Base-by-base conservation (phyloP, 2,113 vertebrate species). In the Rhegmatorhina hoffmannsi region DNA sequence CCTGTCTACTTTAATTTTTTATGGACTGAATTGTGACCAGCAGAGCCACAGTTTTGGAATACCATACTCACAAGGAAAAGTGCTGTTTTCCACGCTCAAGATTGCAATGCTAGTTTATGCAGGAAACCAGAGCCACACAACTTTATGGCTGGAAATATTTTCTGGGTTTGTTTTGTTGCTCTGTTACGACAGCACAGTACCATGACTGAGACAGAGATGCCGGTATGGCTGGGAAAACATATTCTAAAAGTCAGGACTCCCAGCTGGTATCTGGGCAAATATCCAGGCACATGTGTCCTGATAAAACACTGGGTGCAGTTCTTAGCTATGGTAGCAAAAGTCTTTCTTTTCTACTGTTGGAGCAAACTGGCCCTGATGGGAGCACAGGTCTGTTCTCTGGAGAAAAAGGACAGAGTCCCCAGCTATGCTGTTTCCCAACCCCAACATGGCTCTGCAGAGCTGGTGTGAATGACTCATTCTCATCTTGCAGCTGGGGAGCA, bases 1-100 rank as follows among this genome's bases (percentile, higher is more conserved):
- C 56, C 20, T 17, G 18, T 38, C 63, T 72, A n/a, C 58, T 94
- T 92, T 84, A 81, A 64, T 58, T 93, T 84, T 52, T 60, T 80
- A 55, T 26, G 20, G 44, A 9, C 21, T 78, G 64, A 83, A 78
- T 14, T 63, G 44, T 36, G 38, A 60, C 73, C 60, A 84, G 63
- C 44, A 86, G 38, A 78, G 31, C 10, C 38, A 74, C 49, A 53
- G 13, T 74, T 88, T 60, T 56, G 53, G 55, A 83, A 9, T 15
- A 33, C 9, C 3, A 11, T 17, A 24, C 63, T 94, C 75, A 67
- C 26, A 88, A 52, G n/a, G 10, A 66, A 63, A 91, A 88, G 16
- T 0, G 0, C 21, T 77, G 11, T 46, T 95, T 86, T 36, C 59
- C 15, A 6, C 28, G 33, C 23, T 86, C 14, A 36, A n/a, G 64